Percentiles rank a stretch among this genome's conserved stretches.
Evolutionary conservation across 2,113 vertebrate species (phyloP).

Genomic region (Piprites chloris): DNA sequence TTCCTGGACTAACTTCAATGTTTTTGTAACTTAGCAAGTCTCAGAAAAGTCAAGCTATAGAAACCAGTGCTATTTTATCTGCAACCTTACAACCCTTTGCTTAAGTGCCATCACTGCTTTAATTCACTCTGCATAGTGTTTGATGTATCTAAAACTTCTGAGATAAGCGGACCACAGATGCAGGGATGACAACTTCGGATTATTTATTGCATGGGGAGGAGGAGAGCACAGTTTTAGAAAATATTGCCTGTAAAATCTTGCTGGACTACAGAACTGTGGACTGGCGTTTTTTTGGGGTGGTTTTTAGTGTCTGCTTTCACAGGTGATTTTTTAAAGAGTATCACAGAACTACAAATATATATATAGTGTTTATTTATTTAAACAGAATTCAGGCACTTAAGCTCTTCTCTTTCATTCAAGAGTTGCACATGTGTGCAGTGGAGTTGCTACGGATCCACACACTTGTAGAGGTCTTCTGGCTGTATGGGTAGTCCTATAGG

Average conservation of each 20-base stretch:
- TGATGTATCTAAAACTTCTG: neutral
- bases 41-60: neutral
- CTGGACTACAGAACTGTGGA: neutral
- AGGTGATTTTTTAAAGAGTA: neutral
- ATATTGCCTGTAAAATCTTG: neutral
- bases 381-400: neutral
- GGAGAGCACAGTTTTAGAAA: neutral
- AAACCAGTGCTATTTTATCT: neutral
- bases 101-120: neutral
- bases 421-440: neutral
- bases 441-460: neutral
- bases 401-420: neutral
- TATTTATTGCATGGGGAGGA: neutral
- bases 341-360: neutral
- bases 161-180: neutral
- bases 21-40: neutral
- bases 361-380: neutral
- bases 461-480: neutral
- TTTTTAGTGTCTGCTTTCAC: neutral
- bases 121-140: neutral
- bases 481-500: neutral
- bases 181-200: neutral
- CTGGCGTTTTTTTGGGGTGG: accelerated
- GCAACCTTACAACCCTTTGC: neutral
- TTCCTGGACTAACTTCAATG: neutral